phyloP scores from a whole-genome alignment of 2,888 invertebrate species.

The Ophion costatus region DNA sequence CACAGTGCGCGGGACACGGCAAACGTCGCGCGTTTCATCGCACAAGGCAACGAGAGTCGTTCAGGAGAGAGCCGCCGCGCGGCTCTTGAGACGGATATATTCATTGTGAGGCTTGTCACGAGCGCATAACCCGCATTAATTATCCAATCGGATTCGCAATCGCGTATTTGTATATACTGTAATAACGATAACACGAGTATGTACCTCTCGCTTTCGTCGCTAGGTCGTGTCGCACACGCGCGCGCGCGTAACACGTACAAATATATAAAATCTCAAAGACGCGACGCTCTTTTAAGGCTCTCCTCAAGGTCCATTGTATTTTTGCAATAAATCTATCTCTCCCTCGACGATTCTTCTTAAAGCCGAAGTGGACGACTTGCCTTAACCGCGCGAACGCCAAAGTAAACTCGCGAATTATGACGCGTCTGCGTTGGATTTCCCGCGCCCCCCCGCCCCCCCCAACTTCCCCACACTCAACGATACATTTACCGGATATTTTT shows the following conservation, averaged over 20 bases:
- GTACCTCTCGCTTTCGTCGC: neutral
- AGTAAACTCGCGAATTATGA: too few species aligned
- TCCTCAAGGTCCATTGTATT: too few species aligned
- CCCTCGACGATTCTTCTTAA: too few species aligned
- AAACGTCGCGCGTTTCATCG: neutral
- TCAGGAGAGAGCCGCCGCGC: too few species aligned
- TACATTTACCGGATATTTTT: neutral
- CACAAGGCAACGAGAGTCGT: neutral
- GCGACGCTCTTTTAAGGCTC: too few species aligned
- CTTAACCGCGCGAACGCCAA: neutral
- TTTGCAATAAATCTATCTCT: too few species aligned
- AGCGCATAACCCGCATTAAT: neutral
- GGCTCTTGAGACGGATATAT: neutral
- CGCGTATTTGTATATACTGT: neutral
- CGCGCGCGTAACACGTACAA: neutral
- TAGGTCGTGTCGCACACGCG: too few species aligned
- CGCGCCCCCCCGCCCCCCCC: too few species aligned
- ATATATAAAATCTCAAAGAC: too few species aligned
- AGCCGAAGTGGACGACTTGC: too few species aligned
- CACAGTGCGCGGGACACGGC: too few species aligned
- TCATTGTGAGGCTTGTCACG: neutral
- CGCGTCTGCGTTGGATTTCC: neutral
- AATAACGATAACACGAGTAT: neutral
- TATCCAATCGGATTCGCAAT: slow-evolving; percentile 12
- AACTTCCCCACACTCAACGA: neutral